A percentile compares a stretch with the other conserved stretches of the same genome.
These are phyloP conservation scores for Eristalis pertinax DNA, from an alignment of 2,888 invertebrate genomes.

Conservation along the genomic window DNA sequence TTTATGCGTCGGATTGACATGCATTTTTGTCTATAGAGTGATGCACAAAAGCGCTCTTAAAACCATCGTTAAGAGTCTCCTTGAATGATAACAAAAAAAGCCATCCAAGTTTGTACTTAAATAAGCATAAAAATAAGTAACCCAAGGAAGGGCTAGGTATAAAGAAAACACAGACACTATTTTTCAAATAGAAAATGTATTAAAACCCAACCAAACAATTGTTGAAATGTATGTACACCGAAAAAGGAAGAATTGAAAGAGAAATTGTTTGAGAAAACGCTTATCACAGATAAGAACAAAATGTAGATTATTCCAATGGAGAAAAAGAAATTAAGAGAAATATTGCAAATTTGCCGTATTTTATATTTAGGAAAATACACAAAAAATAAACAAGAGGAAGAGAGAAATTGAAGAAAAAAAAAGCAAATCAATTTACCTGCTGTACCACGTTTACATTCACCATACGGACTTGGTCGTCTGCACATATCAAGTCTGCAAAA, in stretches of 20 bases:
- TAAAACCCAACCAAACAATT: neutral
- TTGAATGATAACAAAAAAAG: no score
- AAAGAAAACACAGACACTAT: no score
- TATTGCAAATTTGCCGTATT: neutral
- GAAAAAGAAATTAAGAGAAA: neutral
- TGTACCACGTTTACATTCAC: constrained; percentile 98
- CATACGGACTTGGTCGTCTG: constrained; percentile 96
- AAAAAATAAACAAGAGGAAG: constrained; percentile 11
- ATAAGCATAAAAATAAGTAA: no score
- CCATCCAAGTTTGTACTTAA: no score
- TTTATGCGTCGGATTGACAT: no score
- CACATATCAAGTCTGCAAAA: constrained; percentile 99
- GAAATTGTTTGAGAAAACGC: neutral
- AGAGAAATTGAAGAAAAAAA: constrained; percentile 22
- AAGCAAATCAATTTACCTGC: constrained; percentile 88
- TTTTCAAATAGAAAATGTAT: neutral
- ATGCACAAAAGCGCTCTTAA: no score
- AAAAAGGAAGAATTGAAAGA: neutral
- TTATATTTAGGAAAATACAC: neutral
- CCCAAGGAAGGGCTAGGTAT: no score
- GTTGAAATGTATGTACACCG: neutral
- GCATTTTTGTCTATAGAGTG: no score
- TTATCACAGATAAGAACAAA: neutral
- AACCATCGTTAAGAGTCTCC: no score
- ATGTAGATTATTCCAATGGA: neutral